These are phyloP conservation scores for Macrophya annulata DNA, from an alignment of 2,888 invertebrate species.

Conservation along the genomic window DNA sequence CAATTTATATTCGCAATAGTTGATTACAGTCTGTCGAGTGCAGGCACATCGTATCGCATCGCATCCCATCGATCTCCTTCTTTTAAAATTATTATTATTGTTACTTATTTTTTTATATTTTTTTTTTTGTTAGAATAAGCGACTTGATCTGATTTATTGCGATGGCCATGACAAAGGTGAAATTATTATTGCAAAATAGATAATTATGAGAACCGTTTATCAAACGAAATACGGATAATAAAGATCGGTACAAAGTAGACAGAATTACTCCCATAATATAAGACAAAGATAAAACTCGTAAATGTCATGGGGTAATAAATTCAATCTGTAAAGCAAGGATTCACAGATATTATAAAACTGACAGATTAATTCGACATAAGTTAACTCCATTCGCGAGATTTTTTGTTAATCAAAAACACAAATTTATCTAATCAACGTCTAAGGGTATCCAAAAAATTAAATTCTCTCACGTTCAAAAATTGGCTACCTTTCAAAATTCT, in stretches of 20 bases:
- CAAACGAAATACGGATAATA: background rate
- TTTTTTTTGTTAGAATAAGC: background rate
- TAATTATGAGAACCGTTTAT: conserved; percentile 51
- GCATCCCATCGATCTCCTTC: background rate
- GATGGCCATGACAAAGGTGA: conserved; percentile 41
- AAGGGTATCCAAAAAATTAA: background rate
- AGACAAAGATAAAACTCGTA: background rate
- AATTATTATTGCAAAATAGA: conserved; percentile 44
- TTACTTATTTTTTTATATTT: background rate
- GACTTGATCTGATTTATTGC: conserved; percentile 24
- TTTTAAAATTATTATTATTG: background rate
- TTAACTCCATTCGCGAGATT: background rate
- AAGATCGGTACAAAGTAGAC: conserved; percentile 11
- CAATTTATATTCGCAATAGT: conserved; percentile 47
- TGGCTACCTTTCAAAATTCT: background rate
- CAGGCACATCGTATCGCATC: too few relatives aligned
- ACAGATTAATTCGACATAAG: background rate
- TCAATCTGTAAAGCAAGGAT: background rate
- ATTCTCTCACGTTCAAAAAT: background rate
- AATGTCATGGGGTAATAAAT: conserved; percentile 1
- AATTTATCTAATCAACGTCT: too few relatives aligned
- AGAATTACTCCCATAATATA: background rate
- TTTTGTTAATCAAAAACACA: background rate
- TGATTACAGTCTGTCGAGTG: conserved; percentile 41
- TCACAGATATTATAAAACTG: background rate